phyloP scores from a whole-genome alignment of 2,113 vertebrate species.

The Cinclus cinclus region DNA sequence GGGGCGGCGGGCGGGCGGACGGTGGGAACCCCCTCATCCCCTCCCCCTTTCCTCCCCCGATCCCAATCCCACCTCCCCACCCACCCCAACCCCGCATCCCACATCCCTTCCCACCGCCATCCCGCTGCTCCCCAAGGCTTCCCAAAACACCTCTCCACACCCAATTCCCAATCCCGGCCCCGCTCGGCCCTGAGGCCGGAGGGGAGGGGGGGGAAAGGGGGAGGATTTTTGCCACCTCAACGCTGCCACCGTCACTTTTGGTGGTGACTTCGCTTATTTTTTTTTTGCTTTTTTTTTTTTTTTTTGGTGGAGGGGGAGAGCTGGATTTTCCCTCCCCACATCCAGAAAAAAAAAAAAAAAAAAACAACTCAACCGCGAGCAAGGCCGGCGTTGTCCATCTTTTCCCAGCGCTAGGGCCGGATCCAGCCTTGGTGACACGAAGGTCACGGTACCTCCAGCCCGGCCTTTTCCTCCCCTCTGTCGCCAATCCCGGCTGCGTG shows the following conservation, averaged over 20 bases:
- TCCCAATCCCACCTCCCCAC: background rate
- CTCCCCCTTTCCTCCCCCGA: too few relatives aligned
- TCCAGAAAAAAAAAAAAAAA: background rate
- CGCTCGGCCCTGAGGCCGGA: background rate
- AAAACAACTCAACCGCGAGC: background rate
- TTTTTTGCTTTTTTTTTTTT: background rate
- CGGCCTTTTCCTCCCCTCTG: background rate
- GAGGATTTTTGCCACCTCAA: background rate
- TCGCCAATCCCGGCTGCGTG: background rate
- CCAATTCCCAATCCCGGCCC: background rate
- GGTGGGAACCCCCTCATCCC: background rate
- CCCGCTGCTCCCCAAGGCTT: background rate
- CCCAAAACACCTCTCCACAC: background rate
- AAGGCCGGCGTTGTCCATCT: background rate
- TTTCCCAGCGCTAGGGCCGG: background rate
- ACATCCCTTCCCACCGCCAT: background rate
- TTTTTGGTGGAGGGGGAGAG: background rate
- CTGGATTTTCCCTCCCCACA: background rate
- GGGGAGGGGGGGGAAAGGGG: background rate
- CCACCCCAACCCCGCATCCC: background rate
- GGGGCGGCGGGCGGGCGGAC: background rate
- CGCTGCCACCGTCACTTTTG: background rate
- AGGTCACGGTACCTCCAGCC: constrained; percentile 2
- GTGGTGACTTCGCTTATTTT: background rate
- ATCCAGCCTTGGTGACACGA: background rate